Base-by-base conservation (phyloP, 2,797 vertebrate genomes). In the Danio choprae region DNA sequence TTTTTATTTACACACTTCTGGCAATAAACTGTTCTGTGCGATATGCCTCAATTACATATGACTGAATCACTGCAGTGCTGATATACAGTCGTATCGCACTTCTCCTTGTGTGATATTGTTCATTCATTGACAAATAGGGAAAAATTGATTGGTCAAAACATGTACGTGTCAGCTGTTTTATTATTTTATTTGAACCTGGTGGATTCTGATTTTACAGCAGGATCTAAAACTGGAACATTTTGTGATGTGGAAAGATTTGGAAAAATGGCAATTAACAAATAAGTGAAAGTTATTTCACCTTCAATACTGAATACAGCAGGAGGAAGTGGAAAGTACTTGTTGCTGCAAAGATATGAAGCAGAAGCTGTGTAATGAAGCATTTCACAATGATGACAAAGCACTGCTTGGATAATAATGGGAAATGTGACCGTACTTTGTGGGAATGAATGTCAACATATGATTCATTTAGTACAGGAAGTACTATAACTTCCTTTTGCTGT, bases 291-390 rank as follows among this genome's bases (percentile, higher is more conserved):
- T 13, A 51, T 69, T 74, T 77, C 36, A 41, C 36, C 36, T 40
- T 29, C 20, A 29, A 60, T 68, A 55, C 6, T 2, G n/a, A 56
- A 59, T 50, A 5, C 7, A 29, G 29, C n/a, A 36, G 29, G 38
- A 72, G 36, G 63, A 77, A 62, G 22, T 44, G 40, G 38, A 74
- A 72, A 40, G 29, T 13, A 16, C 22, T 41, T 53, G 38, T 22
- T 44, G 55, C 5, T 11, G 20, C 8, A n/a, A 18, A 48, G 8
- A 51, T 11, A 41, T 51, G 11, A 62, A 12, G 2, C 53, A 58
- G 69, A 64, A 73, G 59, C 50, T 74, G 63, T 43, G 65, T 59
- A 76, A 83, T 79, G 13, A 63, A 74, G 73, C 29, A 58, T 74
- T 71, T 70, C 56, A 46, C 20, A 2, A 44, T 3, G 4, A 13